Evolutionary conservation across 35 echinoderm and acorn worm genomes (phyloP), one percentile per base, ranked within the genome.

Genomic region (Eucidaris tribuloides): DNA sequence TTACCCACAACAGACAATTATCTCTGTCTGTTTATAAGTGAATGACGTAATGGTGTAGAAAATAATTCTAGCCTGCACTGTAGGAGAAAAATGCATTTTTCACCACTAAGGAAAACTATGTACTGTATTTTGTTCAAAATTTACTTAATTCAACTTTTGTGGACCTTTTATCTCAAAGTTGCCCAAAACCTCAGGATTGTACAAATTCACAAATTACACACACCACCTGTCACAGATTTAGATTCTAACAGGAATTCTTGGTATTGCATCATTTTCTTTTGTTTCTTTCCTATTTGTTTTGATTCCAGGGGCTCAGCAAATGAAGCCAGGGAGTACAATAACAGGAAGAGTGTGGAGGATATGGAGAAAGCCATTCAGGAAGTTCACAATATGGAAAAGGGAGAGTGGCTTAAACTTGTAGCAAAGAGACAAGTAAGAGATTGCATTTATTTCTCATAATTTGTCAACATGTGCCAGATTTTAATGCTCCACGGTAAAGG

Each of bases 371-470:
- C 89, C 0, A 71, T 92, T 23, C 36, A 81, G 23, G 35, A 76
- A 14, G 33, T 92, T n/a, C 50, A 86, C 36, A 11, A 29, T 0
- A 57, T 86, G 52, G 22, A 77, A 17, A 77, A 86, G 74, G 83
- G 82, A 37, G 20, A 58, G 36, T 50, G 84, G 36, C 46, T 76
- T 20, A n/a, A 4, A 1, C 34, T 11, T 34, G 78, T 92, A 17
- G 27, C 17, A 40, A 34, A 79, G 38, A 81, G 71, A 86, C 89
- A 92, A 54, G 89, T 91, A 65, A 83, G 71, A n/a, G n/a, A n/a
- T n/a, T n/a, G n/a, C n/a, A n/a, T n/a, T n/a, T n/a, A n/a, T n/a
- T n/a, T n/a, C n/a, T n/a, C n/a, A n/a, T n/a, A n/a, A n/a, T n/a
- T n/a, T n/a, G n/a, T n/a, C n/a, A n/a, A n/a, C n/a, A n/a, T n/a